Base-by-base conservation (phyloP, 1,140 invertebrate genomes). In the Diorhabda sublineata region DNA sequence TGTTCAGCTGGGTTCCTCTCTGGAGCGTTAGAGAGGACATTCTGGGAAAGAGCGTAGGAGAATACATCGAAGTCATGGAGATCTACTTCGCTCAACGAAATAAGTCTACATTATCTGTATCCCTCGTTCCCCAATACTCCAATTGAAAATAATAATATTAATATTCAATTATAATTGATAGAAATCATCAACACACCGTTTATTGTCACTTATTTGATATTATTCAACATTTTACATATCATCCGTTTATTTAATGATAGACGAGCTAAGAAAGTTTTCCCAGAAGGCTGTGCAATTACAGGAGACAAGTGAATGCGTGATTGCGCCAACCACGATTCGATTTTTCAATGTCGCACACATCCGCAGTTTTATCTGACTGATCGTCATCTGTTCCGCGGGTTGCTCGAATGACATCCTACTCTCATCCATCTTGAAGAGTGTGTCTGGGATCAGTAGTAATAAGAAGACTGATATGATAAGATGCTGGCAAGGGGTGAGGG, bases 401-500 rank as follows among this genome's bases (percentile, higher is more conserved):
- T n/a, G 45, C 69, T 61, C 58, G 65, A 68, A 67, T 71, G 73
- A 76, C 74, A 74, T 73, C 67, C 73, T 72, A 65, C 71, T 71
- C 71, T 76, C 73, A 76, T 76, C 74, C 69, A 69, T 76, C 74
- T 76, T 74, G 58, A 64, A 45, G 63, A 56, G 63, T 45, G 11
- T 60, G 47, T 52, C 47, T 52, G 47, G 47, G n/a, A 52, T 52
- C 47, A 52, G 47, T 52, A 52, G 47, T n/a, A 52, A 52, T 52
- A 52, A 52, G 47, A 52, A 52, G 47, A 52, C 6, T 52, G 47
- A 52, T 52, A 52, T 6, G 47, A 52, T 52, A 52, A 52, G 8
- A 52, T 52, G 45, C 2, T 52, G 8, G 26, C 26, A 6, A 52
- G n/a, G 47, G 47, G 47, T 52, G 47, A 52, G n/a, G n/a, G 47